These are phyloP conservation scores for Brachyalestes nurse DNA, from an alignment of 2,797 vertebrate species.

Conservation along the genomic window DNA sequence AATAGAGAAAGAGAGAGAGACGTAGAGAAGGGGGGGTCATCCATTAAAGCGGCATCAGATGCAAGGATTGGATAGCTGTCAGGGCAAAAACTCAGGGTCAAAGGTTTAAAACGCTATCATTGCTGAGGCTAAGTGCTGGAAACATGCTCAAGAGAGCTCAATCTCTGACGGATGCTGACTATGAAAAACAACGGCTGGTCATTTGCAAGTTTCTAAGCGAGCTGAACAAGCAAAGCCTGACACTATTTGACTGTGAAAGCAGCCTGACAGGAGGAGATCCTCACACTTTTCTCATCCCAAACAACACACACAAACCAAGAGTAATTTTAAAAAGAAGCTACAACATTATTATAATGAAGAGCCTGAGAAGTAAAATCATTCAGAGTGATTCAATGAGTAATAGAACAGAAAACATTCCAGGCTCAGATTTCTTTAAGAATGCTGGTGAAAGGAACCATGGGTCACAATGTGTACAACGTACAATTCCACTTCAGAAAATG, in stretches of 20 bases:
- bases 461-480: no score
- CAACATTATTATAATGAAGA: no score
- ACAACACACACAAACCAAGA: neutral
- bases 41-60: neutral
- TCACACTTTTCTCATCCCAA: neutral
- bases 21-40: no score
- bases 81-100: conserved; percentile 8
- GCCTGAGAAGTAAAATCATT: no score
- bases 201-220: conserved; percentile 40
- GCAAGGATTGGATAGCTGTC: conserved; percentile 6
- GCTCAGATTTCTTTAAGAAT: no score
- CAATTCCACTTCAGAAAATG: no score
- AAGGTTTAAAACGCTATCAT: conserved; percentile 15
- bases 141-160: neutral
- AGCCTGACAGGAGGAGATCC: neutral
- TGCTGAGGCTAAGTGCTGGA: neutral
- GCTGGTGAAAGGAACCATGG: no score
- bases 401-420: no score
- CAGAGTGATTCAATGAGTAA: no score
- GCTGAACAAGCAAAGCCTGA: neutral
- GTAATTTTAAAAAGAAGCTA: no score
- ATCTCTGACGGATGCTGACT: neutral
- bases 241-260: conserved; percentile 6
- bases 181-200: conserved; percentile 17
- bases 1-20: conserved; percentile 2